These are phyloP conservation scores for Nautilus pompilius DNA, from an alignment of 1,140 invertebrate species.

Conservation along the genomic window DNA sequence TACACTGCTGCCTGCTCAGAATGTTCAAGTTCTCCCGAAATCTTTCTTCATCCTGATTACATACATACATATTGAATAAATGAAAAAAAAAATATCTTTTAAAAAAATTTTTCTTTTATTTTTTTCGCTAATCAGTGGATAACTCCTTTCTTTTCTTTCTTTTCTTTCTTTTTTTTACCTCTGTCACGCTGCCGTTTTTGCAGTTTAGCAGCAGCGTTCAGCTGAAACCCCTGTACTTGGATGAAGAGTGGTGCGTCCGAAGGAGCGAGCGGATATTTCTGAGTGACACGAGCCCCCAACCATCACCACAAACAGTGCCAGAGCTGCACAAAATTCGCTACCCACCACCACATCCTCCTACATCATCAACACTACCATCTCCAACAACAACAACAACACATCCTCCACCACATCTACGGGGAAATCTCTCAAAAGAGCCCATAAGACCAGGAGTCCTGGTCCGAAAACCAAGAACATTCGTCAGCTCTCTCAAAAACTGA, in stretches of 20 bases:
- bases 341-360: background rate
- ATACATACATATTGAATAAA: no score
- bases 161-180: no score
- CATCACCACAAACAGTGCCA: constrained; percentile 31
- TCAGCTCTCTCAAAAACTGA: constrained; percentile 37
- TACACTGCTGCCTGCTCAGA: no score
- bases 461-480: constrained; percentile 41
- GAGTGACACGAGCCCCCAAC: constrained; percentile 51
- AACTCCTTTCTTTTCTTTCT: background rate
- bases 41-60: no score
- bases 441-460: no score
- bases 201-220: constrained; percentile 25
- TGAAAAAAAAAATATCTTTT: no score
- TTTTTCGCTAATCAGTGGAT: no score
- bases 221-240: constrained; percentile 44
- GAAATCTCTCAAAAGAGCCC: no score
- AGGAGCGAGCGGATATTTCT: constrained; percentile 57
- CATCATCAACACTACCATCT: background rate
- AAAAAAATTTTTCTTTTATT: no score
- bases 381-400: constrained; percentile 5
- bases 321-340: background rate
- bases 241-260: constrained; percentile 50
- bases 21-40: no score
- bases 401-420: no score
- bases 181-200: constrained; percentile 3